Percentiles rank a stretch among this genome's conserved stretches.
These are phyloP conservation scores for Calidris pugnax DNA, from an alignment of 2,113 vertebrate species.

Conservation along the genomic window DNA sequence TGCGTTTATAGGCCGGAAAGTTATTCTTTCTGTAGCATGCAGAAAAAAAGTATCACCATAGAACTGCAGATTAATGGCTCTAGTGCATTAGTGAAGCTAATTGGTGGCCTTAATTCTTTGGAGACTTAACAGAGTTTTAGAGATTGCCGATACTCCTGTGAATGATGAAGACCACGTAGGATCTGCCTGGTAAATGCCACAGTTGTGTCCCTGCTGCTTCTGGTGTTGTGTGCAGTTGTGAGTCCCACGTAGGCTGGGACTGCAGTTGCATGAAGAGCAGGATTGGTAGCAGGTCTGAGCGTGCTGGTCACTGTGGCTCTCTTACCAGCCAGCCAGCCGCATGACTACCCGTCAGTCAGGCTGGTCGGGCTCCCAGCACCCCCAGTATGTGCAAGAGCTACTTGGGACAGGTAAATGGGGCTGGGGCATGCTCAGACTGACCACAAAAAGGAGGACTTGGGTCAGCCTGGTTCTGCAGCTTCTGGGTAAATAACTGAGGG, in stretches of 20 bases:
- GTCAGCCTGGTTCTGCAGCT: not conserved
- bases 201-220: not conserved
- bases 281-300: not conserved
- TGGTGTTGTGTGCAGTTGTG: not conserved
- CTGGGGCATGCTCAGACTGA: not conserved
- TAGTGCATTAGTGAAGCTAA: not conserved
- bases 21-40: not conserved
- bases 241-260: not conserved
- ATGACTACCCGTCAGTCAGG: not conserved
- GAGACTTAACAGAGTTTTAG: not conserved
- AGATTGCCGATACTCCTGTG: not conserved
- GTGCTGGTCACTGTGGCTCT: not conserved
- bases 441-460: not conserved
- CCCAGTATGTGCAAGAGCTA: not conserved
- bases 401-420: not conserved
- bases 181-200: not conserved
- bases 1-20: not conserved
- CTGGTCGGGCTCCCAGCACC: not conserved
- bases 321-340: not conserved
- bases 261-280: not conserved
- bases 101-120: not conserved
- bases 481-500: not conserved
- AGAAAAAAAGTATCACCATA: not conserved
- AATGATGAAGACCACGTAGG: not conserved
- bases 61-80: not conserved